These are phyloP conservation scores for Nycticorax nycticorax DNA, from an alignment of 2,113 vertebrate genomes.

Conservation along the genomic window DNA sequence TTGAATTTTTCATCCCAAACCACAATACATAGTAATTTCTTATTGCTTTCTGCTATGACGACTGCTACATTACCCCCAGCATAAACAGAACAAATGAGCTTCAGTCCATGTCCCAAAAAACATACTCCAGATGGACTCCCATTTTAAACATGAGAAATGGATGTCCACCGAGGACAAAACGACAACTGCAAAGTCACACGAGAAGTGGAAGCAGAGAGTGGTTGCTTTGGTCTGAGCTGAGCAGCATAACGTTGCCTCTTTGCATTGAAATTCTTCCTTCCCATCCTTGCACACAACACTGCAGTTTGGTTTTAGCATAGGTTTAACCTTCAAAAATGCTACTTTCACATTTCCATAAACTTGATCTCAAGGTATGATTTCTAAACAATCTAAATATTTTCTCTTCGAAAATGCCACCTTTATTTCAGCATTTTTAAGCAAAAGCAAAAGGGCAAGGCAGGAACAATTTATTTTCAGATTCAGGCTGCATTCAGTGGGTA, in stretches of 20 bases:
- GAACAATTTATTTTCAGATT: neutral
- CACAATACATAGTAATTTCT: neutral
- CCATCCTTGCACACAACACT: neutral
- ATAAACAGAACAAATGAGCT: neutral
- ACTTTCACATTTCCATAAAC: neutral
- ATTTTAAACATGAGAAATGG: neutral
- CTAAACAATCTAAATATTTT: neutral
- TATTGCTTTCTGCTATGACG: neutral
- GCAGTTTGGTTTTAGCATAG: neutral
- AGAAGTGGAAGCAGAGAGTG: neutral
- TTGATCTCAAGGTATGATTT: neutral
- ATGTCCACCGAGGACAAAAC: neutral
- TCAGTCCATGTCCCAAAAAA: neutral
- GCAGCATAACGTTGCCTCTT: neutral
- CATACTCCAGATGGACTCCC: neutral
- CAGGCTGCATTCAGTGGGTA: neutral
- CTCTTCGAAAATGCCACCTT: neutral
- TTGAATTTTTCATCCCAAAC: neutral
- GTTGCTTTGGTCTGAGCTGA: neutral
- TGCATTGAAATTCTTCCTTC: neutral
- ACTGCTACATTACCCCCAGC: neutral
- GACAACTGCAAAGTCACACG: neutral
- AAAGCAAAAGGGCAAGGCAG: constrained; percentile 7
- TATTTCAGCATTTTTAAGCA: neutral
- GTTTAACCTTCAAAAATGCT: neutral